Percentiles rank a stretch among this genome's conserved stretches.
phyloP scores from a whole-genome alignment of 2,888 invertebrate genomes.

The Epinotia demarniana region DNA sequence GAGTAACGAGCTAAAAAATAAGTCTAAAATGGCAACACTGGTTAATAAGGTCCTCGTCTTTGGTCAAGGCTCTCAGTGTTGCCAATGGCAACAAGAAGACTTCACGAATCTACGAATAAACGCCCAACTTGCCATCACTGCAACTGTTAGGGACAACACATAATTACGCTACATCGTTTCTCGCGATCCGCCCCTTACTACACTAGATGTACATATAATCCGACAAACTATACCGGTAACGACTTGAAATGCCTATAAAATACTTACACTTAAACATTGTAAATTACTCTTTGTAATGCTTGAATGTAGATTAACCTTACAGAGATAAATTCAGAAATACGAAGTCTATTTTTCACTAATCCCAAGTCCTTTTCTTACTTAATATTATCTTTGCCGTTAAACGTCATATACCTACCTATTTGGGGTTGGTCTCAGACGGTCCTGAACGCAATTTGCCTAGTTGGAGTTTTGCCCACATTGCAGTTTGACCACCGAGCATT shows the following conservation, averaged over 20 bases:
- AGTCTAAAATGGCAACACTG: no score
- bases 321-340: neutral
- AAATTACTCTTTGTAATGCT: constrained; percentile 34
- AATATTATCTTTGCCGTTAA: neutral
- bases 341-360: neutral
- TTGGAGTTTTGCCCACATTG: no score
- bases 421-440: no score
- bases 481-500: no score
- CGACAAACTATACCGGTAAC: neutral
- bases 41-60: no score
- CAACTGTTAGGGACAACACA: constrained; percentile 23
- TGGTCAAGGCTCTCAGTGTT: no score
- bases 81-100: no score
- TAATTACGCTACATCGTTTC: neutral
- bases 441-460: no score
- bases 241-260: constrained; percentile 35
- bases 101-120: neutral
- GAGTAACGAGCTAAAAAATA: neutral
- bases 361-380: neutral
- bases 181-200: neutral
- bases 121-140: constrained; percentile 4
- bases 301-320: neutral
- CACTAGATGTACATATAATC: neutral
- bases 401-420: no score
- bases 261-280: constrained; percentile 23